Percentiles rank a stretch among this genome's conserved stretches.
Evolutionary conservation across 2,797 vertebrate genomes (phyloP).

Genomic region (Enteromius anoplus): DNA sequence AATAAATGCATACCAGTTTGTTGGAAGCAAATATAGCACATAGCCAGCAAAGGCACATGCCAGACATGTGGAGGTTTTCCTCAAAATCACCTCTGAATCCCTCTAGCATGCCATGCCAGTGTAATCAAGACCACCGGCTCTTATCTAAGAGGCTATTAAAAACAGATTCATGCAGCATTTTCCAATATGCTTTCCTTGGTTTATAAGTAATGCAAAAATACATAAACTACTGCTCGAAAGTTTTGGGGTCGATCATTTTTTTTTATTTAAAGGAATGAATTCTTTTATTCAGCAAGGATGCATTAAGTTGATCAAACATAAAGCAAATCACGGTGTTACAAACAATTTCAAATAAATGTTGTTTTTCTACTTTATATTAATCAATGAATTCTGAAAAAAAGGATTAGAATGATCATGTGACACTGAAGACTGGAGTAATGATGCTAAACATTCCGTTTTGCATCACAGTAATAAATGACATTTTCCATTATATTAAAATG

Average conservation of each 20-base stretch:
- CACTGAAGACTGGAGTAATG: background rate
- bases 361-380: background rate
- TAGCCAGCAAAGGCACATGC: slow-evolving; percentile 36
- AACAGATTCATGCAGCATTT: slow-evolving; percentile 41
- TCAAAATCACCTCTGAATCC: slow-evolving; percentile 36
- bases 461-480: background rate
- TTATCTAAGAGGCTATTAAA: slow-evolving; percentile 30
- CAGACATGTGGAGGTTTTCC: slow-evolving; percentile 30
- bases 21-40: slow-evolving; percentile 34
- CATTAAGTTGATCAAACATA: slow-evolving; percentile 10
- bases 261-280: background rate
- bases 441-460: background rate
- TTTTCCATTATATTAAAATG: background rate
- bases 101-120: slow-evolving; percentile 52
- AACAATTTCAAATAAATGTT: background rate
- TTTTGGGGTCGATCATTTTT: background rate
- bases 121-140: slow-evolving; percentile 28
- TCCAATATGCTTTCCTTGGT: slow-evolving; percentile 4
- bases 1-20: slow-evolving; percentile 4
- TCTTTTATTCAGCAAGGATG: background rate
- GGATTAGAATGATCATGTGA: background rate
- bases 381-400: background rate
- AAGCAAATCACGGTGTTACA: background rate
- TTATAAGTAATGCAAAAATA: background rate
- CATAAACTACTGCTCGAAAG: background rate